Evolutionary conservation across 64 coral and sea anemone species (phyloP).

Genomic region (Astreopora myriophthalma): DNA sequence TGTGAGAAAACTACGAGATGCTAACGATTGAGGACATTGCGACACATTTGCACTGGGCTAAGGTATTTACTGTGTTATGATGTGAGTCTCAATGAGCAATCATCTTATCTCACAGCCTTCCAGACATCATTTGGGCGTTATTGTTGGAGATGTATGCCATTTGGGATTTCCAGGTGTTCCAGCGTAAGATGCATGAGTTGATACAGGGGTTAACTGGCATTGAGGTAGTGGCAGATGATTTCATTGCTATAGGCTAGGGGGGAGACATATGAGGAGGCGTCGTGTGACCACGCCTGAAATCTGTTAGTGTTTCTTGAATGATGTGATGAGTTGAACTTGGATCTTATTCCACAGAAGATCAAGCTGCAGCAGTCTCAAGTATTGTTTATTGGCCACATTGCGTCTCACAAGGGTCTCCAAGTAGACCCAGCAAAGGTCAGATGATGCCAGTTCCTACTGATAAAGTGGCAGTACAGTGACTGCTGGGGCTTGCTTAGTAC

Average conservation of each 20-base stretch:
- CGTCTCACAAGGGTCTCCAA: not conserved
- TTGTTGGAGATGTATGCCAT: not conserved
- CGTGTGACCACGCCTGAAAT: not conserved
- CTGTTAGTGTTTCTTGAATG: not conserved
- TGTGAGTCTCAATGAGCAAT: not conserved
- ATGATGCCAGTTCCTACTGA: not conserved
- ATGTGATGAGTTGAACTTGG: not conserved
- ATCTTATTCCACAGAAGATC: constrained; percentile 1
- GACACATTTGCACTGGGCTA: not conserved
- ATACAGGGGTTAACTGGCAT: not conserved
- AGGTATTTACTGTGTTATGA: not conserved
- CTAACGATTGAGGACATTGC: not conserved
- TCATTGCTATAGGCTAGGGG: constrained; percentile 4
- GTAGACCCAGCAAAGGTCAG: constrained; percentile 8
- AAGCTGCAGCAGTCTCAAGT: not conserved
- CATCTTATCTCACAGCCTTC: not conserved
- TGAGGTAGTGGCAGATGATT: constrained; percentile 20
- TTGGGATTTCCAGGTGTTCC: constrained; percentile 19
- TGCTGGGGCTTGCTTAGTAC: too few species aligned
- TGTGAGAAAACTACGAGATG: constrained; percentile 24
- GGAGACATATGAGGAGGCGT: not conserved
- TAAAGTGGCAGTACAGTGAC: too few species aligned
- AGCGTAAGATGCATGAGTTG: not conserved
- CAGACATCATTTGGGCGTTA: constrained; percentile 4
- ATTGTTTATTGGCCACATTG: not conserved